phyloP scores from a whole-genome alignment of 2,888 invertebrate genomes.

The Diarsia rubi region DNA sequence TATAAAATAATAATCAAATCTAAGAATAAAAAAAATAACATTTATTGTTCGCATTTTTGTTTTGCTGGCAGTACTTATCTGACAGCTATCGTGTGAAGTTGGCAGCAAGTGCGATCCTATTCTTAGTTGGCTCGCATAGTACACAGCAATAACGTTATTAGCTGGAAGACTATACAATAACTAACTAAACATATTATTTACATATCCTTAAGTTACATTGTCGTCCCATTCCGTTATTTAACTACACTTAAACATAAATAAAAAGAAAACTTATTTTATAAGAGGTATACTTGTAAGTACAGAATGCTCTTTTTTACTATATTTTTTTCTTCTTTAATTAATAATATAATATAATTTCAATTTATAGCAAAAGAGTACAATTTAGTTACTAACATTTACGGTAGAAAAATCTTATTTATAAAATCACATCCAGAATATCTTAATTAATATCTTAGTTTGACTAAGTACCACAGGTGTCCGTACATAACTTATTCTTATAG shows the following conservation, averaged over 20 bases:
- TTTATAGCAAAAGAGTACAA: conserved; percentile 37
- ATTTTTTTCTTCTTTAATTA: conserved; percentile 5
- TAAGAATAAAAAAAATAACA: too few species aligned
- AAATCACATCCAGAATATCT: conserved; percentile 75
- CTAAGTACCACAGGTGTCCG: conserved; percentile 73
- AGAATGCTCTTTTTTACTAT: conserved; percentile 27
- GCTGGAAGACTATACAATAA: conserved; percentile 44
- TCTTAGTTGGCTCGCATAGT: too few species aligned
- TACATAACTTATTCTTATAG: conserved; percentile 52
- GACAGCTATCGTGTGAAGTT: too few species aligned
- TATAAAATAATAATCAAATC: too few species aligned
- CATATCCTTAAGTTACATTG: conserved; percentile 46
- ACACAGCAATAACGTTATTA: conserved; percentile 11
- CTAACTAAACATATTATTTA: conserved; percentile 50
- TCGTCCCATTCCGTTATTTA: conserved; percentile 48
- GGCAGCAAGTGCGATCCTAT: too few species aligned
- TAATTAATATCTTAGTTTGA: conserved; percentile 74
- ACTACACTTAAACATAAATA: conserved; percentile 38
- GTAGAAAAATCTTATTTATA: conserved; percentile 63
- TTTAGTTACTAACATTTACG: conserved; percentile 52
- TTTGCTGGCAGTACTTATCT: too few species aligned
- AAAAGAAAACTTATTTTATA: conserved; percentile 46
- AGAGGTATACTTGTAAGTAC: conserved; percentile 64
- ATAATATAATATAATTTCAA: conserved; percentile 20
- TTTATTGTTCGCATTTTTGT: too few species aligned